A percentile compares a stretch with the other conserved stretches of the same genome.
These are phyloP conservation scores for Scyliorhinus canicula DNA, from an alignment of 2,797 vertebrate genomes.

Conservation along the genomic window DNA sequence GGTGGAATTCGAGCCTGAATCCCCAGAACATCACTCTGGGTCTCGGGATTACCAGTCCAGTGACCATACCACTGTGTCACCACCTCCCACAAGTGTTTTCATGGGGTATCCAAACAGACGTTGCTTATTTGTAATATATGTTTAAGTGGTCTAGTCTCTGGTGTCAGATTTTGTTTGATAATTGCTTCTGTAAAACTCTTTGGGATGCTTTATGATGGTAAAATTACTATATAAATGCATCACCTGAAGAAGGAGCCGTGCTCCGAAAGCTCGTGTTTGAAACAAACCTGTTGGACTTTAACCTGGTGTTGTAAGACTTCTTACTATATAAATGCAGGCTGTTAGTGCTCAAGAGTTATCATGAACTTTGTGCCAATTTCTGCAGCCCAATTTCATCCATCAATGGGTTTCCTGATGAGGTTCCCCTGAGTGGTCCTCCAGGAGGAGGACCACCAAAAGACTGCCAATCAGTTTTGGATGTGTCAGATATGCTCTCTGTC, in stretches of 20 bases:
- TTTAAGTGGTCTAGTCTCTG: too few relatives aligned
- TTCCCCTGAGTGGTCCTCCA: neutral
- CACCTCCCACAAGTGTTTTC: too few relatives aligned
- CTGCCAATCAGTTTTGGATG: neutral
- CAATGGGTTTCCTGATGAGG: neutral
- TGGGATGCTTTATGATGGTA: neutral
- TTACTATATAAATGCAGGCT: neutral
- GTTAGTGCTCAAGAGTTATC: neutral
- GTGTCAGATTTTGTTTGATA: neutral
- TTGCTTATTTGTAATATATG: neutral
- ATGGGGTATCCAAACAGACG: neutral
- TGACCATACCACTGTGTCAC: too few relatives aligned
- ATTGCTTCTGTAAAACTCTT: neutral
- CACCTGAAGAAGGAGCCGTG: too few relatives aligned
- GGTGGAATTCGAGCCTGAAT: too few relatives aligned
- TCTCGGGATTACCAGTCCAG: too few relatives aligned
- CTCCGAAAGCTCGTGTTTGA: too few relatives aligned
- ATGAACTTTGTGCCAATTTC: constrained; percentile 3
- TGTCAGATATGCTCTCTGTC: neutral
- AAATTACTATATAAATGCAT: neutral
- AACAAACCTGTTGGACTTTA: too few relatives aligned
- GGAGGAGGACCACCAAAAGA: neutral
- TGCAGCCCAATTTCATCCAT: neutral
- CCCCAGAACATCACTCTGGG: too few relatives aligned
- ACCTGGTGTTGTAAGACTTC: too few relatives aligned